A percentile compares a stretch with the other conserved stretches of the same genome.
Conservation (phyloP, 2,113 vertebrate species). For the Myrmophylax atrothorax region DNA sequence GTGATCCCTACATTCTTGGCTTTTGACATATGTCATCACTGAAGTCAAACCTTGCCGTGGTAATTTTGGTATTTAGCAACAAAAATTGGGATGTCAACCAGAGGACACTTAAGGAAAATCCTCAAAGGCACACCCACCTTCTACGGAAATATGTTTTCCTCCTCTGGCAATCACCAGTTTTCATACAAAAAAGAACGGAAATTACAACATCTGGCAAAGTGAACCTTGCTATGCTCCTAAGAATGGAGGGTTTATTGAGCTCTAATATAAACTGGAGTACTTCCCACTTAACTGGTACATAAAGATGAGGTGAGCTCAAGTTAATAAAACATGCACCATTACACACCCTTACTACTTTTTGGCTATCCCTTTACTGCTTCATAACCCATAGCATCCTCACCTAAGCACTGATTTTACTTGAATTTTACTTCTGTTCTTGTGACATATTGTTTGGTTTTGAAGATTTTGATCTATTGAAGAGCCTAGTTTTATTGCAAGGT, state of each 20-base stretch:
- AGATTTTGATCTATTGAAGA: background rate
- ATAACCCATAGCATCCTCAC: background rate
- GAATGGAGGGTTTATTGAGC: background rate
- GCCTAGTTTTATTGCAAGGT: background rate
- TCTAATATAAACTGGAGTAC: background rate
- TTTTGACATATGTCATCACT: background rate
- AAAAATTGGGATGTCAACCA: background rate
- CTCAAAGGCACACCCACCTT: background rate
- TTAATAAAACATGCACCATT: background rate
- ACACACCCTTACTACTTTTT: background rate
- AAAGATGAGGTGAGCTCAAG: background rate
- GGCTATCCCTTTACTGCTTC: background rate
- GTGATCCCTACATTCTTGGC: background rate
- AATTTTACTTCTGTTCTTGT: background rate
- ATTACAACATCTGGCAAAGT: conserved; percentile 34
- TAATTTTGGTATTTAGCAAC: background rate
- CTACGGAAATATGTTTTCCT: background rate
- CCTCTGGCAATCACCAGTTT: background rate
- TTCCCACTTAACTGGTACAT: background rate
- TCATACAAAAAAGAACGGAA: conserved; percentile 36
- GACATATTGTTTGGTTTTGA: background rate
- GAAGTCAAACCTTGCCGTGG: background rate
- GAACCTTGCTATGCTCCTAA: background rate
- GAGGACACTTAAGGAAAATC: background rate
- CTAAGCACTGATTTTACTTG: background rate